Evolutionary conservation across 1,140 invertebrate genomes (phyloP).

Genomic region (Drosophila pectinifera): DNA sequence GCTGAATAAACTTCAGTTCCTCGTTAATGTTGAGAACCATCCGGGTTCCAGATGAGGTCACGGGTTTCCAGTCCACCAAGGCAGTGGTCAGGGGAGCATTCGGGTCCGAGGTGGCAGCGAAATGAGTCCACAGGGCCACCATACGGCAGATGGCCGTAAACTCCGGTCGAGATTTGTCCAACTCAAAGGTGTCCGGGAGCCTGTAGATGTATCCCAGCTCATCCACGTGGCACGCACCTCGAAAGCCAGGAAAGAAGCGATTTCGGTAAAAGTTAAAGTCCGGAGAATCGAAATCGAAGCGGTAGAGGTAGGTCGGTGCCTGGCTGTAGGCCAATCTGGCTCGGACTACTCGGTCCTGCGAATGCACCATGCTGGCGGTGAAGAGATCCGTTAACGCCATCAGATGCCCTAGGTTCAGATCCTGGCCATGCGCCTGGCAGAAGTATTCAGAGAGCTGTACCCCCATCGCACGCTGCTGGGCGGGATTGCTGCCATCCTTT

Average conservation of each 20-base stretch:
- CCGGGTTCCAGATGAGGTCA: slow-evolving; percentile 52
- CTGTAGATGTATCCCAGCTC: slow-evolving; percentile 88
- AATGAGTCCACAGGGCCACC: slow-evolving; percentile 83
- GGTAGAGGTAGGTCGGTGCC: slow-evolving; percentile 84
- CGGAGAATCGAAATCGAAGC: slow-evolving; percentile 84
- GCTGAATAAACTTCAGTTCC: slow-evolving; percentile 69
- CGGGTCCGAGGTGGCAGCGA: slow-evolving; percentile 82
- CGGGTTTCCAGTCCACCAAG: slow-evolving; percentile 74
- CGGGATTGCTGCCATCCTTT: slow-evolving; percentile 8
- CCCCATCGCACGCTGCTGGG: slow-evolving; percentile 33
- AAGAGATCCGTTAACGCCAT: slow-evolving; percentile 24
- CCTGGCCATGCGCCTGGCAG: slow-evolving; percentile 15
- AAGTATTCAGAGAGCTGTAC: slow-evolving; percentile 34
- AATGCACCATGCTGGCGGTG: slow-evolving; percentile 66
- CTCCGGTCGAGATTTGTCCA: slow-evolving; percentile 69
- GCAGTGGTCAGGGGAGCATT: slow-evolving; percentile 56
- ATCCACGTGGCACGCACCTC: slow-evolving; percentile 87
- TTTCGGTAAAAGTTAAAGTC: slow-evolving; percentile 69
- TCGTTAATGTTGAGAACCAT: slow-evolving; percentile 84
- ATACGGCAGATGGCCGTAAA: slow-evolving; percentile 84
- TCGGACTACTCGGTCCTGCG: slow-evolving; percentile 67
- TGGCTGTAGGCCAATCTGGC: slow-evolving; percentile 63
- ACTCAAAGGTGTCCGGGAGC: slow-evolving; percentile 81
- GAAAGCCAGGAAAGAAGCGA: slow-evolving; percentile 40
- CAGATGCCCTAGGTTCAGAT: neutral